Base-by-base conservation (phyloP, 2,888 invertebrate species). In the Sinhomidia bicolor region DNA sequence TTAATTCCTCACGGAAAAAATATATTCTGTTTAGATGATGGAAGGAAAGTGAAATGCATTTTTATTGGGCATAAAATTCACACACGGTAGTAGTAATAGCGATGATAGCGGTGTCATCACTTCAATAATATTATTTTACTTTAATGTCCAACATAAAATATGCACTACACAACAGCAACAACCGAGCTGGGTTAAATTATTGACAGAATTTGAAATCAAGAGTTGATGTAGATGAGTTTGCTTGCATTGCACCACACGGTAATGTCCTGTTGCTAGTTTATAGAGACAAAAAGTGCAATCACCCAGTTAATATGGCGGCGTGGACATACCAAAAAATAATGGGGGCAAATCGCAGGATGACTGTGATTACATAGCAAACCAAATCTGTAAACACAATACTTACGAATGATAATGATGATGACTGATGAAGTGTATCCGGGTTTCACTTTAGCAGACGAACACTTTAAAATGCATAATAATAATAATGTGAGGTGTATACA, bases 341-440 rank as follows among this genome's bases (percentile, higher is more conserved):
- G 85, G 71, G 85, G 85, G 79, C 85, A 86, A 80, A 86, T 86
- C 85, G 26, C 85, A 86, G 85, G 85, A 86, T 86, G 85, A 79
- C 79, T 86, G 85, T 86, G 85, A 86, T 86, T 80, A 54, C 74
- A 79, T 47, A 68, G 85, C 68, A 57, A 68, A 65, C 85, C 80
- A 86, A 86, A 86, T 86, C 85, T 80, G 85, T 80, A 86, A 68
- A 86, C 85, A 86, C 85, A 85, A 85, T 79, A 65, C 85, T 84
- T 84, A 32, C 76, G 57, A 57, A 80, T 62, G 36, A 57, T 57
- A 36, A 79, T 54, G 44, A 80, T 51, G 51, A 51, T 80, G 85
- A 80, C 85, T 80, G 85, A 86, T 86, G 85, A 86, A 86, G 79
- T 86, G 85, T 80, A 86, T 86, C 85, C 85, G 85, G 85, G 85